Base-by-base conservation (phyloP, 2,113 vertebrate species). In the Garra rufa region DNA sequence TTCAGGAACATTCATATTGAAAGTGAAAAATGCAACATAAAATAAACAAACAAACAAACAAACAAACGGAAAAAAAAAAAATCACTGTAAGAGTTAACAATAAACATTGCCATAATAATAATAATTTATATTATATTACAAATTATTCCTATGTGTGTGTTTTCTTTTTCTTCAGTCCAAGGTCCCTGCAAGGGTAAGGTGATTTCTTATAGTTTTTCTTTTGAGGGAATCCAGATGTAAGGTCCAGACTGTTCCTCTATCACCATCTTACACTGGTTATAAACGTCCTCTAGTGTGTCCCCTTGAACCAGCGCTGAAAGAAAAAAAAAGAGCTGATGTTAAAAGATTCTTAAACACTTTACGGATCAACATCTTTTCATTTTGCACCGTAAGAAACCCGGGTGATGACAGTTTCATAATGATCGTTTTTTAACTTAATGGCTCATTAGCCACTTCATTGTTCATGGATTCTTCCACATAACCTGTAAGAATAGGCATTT, bases 161-260 rank as follows among this genome's bases (percentile, higher is more conserved):
- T 76, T 79, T 46, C 17, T 80, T 88, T 86, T 88, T 87, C 90
- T 89, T 92, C 61, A 91, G 94, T 94, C 93, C 95, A 93, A 91
- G 92, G 91, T 94, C 91, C 92, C 90, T 91, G 92, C 89, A 90
- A 92, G 91, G 93, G 71, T 67, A 87, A 76, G 76, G 84, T 87
- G 84, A 59, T 88, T 91, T 95, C 93, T 97, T 98, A 98, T 96
- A 99, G 95, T 93, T 98, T 99, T 91, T 99, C 97, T 94, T 99
- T 99, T 69, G 98, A 99, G 89, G 98, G 97, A 93, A 99, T 96
- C 98, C 98, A 99, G 96, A 99, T 98, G 95, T 96, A 99, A 90
- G 97, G 96, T 94, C 97, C 97, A 91, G 98, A 98, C 88, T 99
- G 97, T 94, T 99, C 97, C 93, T 99, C 98, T 93, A 99, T 99